Conservation (phyloP, 2,113 vertebrate genomes). For the Podilymbus podiceps region DNA sequence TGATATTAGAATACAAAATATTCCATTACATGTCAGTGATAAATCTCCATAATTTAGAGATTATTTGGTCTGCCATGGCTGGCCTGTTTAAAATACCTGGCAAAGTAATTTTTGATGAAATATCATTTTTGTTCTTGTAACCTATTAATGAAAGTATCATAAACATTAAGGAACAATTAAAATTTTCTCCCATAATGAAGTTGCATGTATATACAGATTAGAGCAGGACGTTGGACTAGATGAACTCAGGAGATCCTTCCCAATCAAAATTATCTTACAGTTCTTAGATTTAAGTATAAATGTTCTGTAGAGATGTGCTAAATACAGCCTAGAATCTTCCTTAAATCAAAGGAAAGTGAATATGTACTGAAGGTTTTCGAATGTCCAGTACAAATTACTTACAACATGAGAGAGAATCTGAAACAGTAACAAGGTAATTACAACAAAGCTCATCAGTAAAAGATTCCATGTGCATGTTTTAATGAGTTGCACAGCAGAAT, state of each 20-base stretch:
- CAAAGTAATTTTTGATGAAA: conserved; percentile 49
- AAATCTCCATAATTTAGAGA: neutral
- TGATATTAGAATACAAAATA: neutral
- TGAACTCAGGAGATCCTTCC: neutral
- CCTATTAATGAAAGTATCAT: conserved; percentile 16
- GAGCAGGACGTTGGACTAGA: neutral
- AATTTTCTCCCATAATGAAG: neutral
- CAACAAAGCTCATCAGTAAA: conserved; percentile 59
- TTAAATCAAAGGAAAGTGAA: neutral
- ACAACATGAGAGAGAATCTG: conserved; percentile 50
- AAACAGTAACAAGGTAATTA: conserved; percentile 37
- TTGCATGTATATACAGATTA: neutral
- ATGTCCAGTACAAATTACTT: conserved; percentile 18
- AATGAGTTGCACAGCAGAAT: conserved; percentile 60
- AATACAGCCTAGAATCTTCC: neutral
- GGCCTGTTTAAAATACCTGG: conserved; percentile 2
- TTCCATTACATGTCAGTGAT: neutral
- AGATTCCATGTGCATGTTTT: conserved; percentile 62
- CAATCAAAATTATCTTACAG: neutral
- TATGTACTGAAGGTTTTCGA: neutral
- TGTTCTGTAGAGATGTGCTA: neutral
- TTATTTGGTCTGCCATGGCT: neutral
- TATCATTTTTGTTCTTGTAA: conserved; percentile 47
- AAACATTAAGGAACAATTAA: neutral
- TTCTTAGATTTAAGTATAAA: neutral